phyloP scores from a whole-genome alignment of 2,113 vertebrate genomes.

The Corydoras maculifer region DNA sequence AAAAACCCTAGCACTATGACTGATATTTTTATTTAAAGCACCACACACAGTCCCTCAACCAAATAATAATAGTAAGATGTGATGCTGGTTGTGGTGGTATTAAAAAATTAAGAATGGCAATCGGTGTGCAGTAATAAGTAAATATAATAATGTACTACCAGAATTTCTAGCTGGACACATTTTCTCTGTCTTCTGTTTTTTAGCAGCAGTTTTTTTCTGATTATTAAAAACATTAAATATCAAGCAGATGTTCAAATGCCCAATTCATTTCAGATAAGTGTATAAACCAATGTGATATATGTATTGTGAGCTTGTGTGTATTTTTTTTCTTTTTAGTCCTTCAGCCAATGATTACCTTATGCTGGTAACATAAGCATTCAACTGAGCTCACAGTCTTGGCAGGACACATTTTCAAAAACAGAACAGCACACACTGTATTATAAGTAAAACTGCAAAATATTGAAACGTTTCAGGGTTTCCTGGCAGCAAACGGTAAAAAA shows the following conservation, averaged over 20 bases:
- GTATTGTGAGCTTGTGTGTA: not conserved
- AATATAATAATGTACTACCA: too few relatives aligned
- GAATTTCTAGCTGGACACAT: too few relatives aligned
- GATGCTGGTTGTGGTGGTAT: too few relatives aligned
- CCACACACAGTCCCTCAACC: too few relatives aligned
- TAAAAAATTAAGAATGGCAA: too few relatives aligned
- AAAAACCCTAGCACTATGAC: too few relatives aligned
- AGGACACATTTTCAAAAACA: not conserved
- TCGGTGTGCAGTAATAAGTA: too few relatives aligned
- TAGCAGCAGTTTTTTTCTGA: too few relatives aligned
- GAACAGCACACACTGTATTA: not conserved
- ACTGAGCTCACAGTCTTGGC: slow-evolving; percentile 9
- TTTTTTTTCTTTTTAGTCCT: slow-evolving; percentile 1
- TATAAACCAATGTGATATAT: not conserved
- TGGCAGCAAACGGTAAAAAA: not conserved
- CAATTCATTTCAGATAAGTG: not conserved
- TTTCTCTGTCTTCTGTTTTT: not conserved
- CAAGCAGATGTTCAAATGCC: not conserved
- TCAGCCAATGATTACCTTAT: not conserved
- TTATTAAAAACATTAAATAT: not conserved
- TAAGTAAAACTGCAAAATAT: not conserved
- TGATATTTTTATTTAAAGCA: too few relatives aligned
- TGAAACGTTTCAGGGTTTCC: not conserved
- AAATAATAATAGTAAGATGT: too few relatives aligned
- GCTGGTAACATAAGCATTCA: not conserved